A percentile compares a stretch with the other conserved stretches of the same genome.
phyloP scores from a whole-genome alignment of 2,113 vertebrate genomes.

The Candoia aspera region DNA sequence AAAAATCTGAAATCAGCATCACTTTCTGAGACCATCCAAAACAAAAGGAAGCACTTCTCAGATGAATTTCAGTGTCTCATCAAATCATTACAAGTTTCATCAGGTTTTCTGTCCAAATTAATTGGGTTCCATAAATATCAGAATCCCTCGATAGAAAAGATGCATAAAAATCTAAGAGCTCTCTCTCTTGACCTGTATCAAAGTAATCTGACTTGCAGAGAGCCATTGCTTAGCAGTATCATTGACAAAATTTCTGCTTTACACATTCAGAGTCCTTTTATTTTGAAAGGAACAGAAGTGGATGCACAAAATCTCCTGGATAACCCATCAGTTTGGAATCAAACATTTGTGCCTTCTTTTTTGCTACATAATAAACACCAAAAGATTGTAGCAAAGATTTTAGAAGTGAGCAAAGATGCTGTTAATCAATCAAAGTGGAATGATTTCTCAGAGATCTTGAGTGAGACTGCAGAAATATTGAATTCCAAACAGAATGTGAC shows the following conservation, averaged over 20 bases:
- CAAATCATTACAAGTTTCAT: constrained; percentile 45
- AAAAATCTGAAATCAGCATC: constrained; percentile 42
- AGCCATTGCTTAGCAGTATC: neutral
- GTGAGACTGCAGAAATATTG: neutral
- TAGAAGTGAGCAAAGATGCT: neutral
- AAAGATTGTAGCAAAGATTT: constrained; percentile 11
- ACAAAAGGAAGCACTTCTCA: constrained; percentile 32
- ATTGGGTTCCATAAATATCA: neutral
- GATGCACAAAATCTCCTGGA: neutral
- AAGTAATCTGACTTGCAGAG: constrained; percentile 20
- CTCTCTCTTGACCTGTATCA: neutral
- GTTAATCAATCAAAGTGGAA: constrained; percentile 4
- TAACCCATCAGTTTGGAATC: neutral
- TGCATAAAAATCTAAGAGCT: constrained; percentile 15
- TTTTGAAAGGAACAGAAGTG: neutral
- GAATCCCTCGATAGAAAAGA: constrained; percentile 53
- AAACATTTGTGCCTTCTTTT: constrained; percentile 1
- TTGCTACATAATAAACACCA: neutral
- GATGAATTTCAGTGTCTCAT: constrained; percentile 30
- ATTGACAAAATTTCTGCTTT: constrained; percentile 18
- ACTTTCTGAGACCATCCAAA: constrained; percentile 51
- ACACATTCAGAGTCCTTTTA: constrained; percentile 11
- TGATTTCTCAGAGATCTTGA: constrained; percentile 2
- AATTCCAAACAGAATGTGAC: constrained; percentile 13
- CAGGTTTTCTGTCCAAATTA: constrained; percentile 53